A percentile compares a stretch with the other conserved stretches of the same genome.
Conservation (phyloP, 30 jellyfish, hydroid and myxozoan genomes). For the Cassiopea xamachana region DNA sequence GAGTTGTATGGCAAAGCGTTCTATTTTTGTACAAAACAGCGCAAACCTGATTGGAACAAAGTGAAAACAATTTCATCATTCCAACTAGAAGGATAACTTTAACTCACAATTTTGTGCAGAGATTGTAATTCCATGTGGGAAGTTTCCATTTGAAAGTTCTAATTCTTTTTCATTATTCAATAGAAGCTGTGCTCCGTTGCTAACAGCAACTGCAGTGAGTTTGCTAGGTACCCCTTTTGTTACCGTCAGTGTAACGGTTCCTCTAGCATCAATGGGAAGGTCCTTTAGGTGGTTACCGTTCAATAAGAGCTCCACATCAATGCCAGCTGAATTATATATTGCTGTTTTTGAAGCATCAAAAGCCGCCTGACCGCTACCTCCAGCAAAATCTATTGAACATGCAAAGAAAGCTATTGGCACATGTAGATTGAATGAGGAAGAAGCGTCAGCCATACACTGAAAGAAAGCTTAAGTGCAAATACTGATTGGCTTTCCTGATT, state of each 20-base stretch:
- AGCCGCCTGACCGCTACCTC: conserved; percentile 26
- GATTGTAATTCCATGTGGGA: conserved; percentile 34
- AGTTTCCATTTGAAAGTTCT: conserved; percentile 5
- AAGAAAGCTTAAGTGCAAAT: background rate
- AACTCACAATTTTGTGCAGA: conserved; percentile 66
- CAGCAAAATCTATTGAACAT: background rate
- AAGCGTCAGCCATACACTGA: too few relatives aligned
- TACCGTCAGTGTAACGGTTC: conserved; percentile 46
- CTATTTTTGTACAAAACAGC: too few relatives aligned
- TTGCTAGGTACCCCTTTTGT: conserved; percentile 30
- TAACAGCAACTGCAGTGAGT: conserved; percentile 71
- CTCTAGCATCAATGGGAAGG: conserved; percentile 77
- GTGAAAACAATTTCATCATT: too few relatives aligned
- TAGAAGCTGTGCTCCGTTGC: conserved; percentile 48
- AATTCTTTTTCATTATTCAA: conserved; percentile 49
- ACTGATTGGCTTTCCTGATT: background rate
- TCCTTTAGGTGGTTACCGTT: conserved; percentile 66
- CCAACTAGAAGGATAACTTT: too few relatives aligned
- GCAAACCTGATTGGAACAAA: too few relatives aligned
- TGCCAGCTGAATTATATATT: conserved; percentile 80
- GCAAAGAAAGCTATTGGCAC: background rate
- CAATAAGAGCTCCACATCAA: conserved; percentile 65
- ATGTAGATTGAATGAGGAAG: too few relatives aligned
- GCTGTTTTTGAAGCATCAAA: conserved; percentile 18
- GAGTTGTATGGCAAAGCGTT: too few relatives aligned